Base-by-base conservation (phyloP, 2,113 vertebrate genomes). In the Dasyprocta punctata region DNA sequence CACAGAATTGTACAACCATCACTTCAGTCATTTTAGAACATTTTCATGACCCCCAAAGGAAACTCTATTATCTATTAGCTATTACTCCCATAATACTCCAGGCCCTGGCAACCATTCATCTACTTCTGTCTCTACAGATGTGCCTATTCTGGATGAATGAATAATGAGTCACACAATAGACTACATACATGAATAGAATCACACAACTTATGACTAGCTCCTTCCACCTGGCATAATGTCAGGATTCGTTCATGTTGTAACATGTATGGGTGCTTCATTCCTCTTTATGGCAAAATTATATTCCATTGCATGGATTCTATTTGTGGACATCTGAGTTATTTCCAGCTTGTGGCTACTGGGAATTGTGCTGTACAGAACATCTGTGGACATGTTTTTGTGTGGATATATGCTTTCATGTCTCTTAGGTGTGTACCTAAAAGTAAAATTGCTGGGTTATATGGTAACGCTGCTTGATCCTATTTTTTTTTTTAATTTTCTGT, bases 221-320 rank as follows among this genome's bases (percentile, higher is more conserved):
- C 41, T 75, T 44, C 28, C 73, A 44, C 24, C 44, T 47, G 73
- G 73, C 41, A 77, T 47, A 47, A 47, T 28, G 44, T 49, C 73
- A 77, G 44, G 44, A 75, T 44, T 24, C 22, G 1, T 77, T 77
- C 44, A 30, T 9, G 26, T 49, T 14, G 12, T 30, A 47, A 30
- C 41, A 44, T 47, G 73, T 77, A 30, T 30, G 26, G 47, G 73
- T 12, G 2, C 41, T 77, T 49, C 73, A 49, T 49, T 41, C 33
- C 49, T 84, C 83, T 87, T 87, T 75, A 83, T 20, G 20, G 93
- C 41, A 87, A 86, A 90, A 87, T 47, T 75, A 54, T 56, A 94
- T 44, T 69, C 67, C 49, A 75, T 12, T 67, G 47, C 77, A 30
- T 33, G 56, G 24, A 36, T 63, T 60, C n/a, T n/a, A 4, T 26